A percentile compares a stretch with the other conserved stretches of the same genome.
Conservation (phyloP, 2,113 vertebrate genomes). For the Dendrocopos noguchii region DNA sequence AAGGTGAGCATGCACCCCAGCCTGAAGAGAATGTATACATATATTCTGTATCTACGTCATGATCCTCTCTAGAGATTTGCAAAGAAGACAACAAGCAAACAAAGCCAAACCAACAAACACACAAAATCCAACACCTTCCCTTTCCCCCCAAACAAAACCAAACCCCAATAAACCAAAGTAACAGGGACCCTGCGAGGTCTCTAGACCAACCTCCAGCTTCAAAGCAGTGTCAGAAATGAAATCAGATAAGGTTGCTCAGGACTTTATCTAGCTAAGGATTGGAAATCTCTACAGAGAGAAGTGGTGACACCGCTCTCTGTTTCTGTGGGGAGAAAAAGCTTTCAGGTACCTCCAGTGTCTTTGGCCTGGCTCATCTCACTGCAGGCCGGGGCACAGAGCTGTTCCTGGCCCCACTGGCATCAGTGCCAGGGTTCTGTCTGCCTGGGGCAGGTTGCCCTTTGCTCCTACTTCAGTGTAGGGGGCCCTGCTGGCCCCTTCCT, state of each 20-base stretch:
- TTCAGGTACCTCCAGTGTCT: not conserved
- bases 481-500: not conserved
- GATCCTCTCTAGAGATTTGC: not conserved
- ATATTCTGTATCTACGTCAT: not conserved
- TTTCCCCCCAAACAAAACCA: too few species aligned
- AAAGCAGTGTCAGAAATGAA: not conserved
- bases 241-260: not conserved
- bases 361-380: not conserved
- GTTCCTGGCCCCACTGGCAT: accelerated
- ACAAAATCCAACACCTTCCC: too few species aligned
- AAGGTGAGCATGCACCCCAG: not conserved
- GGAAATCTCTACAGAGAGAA: accelerated
- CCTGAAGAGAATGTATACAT: not conserved
- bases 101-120: too few species aligned
- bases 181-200: not conserved
- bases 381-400: not conserved
- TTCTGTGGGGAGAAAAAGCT: accelerated
- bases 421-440: accelerated
- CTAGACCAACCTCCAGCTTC: not conserved
- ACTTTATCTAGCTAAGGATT: not conserved
- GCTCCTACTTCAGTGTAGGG: too few species aligned
- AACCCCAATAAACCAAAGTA: not conserved
- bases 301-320: not conserved
- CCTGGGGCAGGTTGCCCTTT: not conserved
- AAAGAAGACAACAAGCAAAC: not conserved